phyloP scores from a whole-genome alignment of 2,888 invertebrate genomes.

The Zele albiditarsus region DNA sequence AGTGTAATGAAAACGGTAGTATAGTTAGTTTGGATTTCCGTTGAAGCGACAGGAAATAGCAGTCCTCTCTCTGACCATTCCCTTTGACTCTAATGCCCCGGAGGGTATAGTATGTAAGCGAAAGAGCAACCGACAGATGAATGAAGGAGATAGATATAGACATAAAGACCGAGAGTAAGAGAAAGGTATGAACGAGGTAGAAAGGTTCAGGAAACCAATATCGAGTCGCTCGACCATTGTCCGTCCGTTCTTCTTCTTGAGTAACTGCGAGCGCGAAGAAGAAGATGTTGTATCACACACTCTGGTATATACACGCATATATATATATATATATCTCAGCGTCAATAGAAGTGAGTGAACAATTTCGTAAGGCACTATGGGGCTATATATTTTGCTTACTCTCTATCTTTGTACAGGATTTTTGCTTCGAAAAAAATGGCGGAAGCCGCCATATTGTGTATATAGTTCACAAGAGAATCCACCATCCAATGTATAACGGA shows the following conservation, averaged over 20 bases:
- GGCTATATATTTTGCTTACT: not conserved
- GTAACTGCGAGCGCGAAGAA: not conserved
- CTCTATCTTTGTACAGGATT: constrained; percentile 12
- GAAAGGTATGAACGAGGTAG: not conserved
- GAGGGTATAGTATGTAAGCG: not conserved
- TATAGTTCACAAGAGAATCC: not conserved
- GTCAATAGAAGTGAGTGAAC: constrained; percentile 9
- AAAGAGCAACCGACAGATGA: constrained; percentile 11
- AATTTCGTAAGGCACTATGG: not conserved
- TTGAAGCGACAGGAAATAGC: constrained; percentile 44
- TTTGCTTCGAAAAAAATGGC: constrained; percentile 60
- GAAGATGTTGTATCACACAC: constrained; percentile 13
- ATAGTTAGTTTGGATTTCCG: constrained; percentile 37
- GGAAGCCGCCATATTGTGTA: constrained; percentile 37
- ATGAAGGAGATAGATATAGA: not conserved
- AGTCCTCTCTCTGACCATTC: constrained; percentile 27
- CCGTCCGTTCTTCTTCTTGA: not conserved
- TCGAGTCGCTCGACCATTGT: constrained; percentile 24
- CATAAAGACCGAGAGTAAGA: not conserved
- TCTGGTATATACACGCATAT: not conserved
- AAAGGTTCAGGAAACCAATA: constrained; percentile 35
- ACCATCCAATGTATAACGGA: constrained; percentile 33
- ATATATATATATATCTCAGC: not conserved
- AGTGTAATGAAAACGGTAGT: constrained; percentile 31
- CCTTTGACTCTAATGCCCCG: constrained; percentile 23